Evolutionary conservation across 1,140 invertebrate genomes (phyloP).

Genomic region (Piezodorus guildinii): DNA sequence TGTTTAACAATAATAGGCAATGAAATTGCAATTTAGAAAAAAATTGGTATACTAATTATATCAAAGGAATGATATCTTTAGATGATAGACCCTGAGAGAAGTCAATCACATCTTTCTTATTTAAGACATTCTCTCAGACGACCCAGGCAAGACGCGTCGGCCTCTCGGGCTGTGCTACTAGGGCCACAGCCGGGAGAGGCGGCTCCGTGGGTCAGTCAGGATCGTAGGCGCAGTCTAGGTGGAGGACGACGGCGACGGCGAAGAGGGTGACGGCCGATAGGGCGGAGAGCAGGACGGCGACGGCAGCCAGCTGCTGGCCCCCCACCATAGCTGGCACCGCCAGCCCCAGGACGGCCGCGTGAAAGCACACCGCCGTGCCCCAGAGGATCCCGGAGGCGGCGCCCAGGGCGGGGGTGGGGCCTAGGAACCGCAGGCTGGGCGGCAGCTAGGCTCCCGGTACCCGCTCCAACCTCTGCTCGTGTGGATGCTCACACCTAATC

Average conservation of each 20-base stretch:
- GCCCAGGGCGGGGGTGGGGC: constrained; percentile 33
- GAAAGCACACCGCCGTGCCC: constrained; percentile 34
- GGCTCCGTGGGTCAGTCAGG: constrained; percentile 26
- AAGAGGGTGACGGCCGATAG: constrained; percentile 19
- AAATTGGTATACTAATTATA: no score
- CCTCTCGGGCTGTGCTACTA: constrained; percentile 16
- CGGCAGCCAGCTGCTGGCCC: constrained; percentile 16
- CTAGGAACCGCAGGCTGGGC: constrained; percentile 34
- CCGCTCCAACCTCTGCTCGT: constrained; percentile 36
- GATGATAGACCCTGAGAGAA: no score
- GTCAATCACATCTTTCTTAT: no score
- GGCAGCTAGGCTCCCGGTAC: constrained; percentile 37
- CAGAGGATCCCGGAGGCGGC: constrained; percentile 39
- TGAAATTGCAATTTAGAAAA: no score
- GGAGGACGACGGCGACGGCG: constrained; percentile 16
- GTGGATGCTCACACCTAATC: constrained; percentile 36
- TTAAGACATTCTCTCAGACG: neutral
- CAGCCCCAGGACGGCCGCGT: constrained; percentile 21
- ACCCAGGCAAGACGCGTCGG: constrained; percentile 20
- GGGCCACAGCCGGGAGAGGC: constrained; percentile 17
- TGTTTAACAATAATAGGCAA: no score
- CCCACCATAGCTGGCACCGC: neutral
- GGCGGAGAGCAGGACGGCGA: constrained; percentile 18
- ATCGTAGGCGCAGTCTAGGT: constrained; percentile 25
- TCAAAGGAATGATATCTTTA: no score